These are phyloP conservation scores for Gallinago nigripennis DNA, from an alignment of 2,797 vertebrate species.

Conservation along the genomic window DNA sequence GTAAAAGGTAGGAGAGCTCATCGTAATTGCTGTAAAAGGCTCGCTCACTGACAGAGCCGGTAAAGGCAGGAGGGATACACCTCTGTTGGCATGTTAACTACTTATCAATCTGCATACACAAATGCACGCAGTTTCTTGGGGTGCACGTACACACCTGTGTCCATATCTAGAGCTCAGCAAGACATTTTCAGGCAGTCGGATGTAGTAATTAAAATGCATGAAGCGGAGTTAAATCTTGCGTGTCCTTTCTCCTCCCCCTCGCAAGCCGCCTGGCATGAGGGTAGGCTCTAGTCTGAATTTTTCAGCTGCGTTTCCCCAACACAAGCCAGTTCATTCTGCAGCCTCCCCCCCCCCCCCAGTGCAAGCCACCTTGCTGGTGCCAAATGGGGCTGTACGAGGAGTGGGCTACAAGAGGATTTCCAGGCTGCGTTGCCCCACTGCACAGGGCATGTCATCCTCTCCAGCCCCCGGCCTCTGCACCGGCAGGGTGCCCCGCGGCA, in stretches of 20 bases:
- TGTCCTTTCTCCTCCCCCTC: neutral
- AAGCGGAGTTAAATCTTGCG: neutral
- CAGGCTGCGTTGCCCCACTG: neutral
- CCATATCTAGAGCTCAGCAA: neutral
- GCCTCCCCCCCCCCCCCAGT: neutral
- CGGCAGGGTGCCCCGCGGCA: neutral
- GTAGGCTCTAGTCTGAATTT: neutral
- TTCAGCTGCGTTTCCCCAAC: neutral
- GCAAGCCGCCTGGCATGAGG: neutral
- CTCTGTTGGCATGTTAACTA: neutral
- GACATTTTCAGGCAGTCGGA: neutral
- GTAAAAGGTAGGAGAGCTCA: neutral
- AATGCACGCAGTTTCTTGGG: neutral
- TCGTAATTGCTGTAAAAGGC: neutral
- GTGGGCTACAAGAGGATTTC: neutral
- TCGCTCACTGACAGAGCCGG: neutral
- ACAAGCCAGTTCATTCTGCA: neutral
- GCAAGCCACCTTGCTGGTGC: neutral
- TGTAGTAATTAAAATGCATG: slow-evolving; percentile 40
- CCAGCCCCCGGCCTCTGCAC: neutral
- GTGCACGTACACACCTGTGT: neutral
- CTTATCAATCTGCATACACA: neutral
- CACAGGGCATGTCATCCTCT: neutral
- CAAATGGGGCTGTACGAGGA: neutral
- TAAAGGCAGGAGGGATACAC: neutral